These are phyloP conservation scores for Resseliella maxima DNA, from an alignment of 2,888 invertebrate genomes.

Conservation along the genomic window DNA sequence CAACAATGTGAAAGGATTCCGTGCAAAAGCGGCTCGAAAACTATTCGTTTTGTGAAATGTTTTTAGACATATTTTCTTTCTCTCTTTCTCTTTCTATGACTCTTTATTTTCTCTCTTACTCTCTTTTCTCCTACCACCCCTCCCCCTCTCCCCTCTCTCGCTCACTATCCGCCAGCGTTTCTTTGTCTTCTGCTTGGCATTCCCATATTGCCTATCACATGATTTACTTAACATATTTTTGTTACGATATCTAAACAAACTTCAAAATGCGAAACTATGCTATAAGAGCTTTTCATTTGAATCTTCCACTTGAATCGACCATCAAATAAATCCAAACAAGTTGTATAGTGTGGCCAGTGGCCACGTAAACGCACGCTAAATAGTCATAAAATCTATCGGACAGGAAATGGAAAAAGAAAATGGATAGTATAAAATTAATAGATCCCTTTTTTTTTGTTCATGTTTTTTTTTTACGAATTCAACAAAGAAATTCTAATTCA, in stretches of 20 bases:
- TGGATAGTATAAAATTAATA: slow-evolving; percentile 51
- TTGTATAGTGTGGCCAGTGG: slow-evolving; percentile 10
- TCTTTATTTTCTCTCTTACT: too few relatives aligned
- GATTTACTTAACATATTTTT: background rate
- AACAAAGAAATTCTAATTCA: too few relatives aligned
- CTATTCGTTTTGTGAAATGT: background rate
- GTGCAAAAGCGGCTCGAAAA: background rate
- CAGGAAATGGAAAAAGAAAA: slow-evolving; percentile 50
- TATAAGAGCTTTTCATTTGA: background rate
- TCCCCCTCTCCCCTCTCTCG: too few relatives aligned
- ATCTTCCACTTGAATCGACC: background rate
- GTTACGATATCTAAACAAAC: background rate
- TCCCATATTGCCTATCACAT: slow-evolving; percentile 28
- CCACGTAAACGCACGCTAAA: slow-evolving; percentile 43
- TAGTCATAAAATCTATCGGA: slow-evolving; percentile 40
- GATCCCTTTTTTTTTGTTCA: background rate
- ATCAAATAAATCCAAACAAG: slow-evolving; percentile 20
- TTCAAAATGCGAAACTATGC: background rate
- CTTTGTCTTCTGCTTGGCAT: background rate
- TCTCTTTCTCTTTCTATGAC: background rate
- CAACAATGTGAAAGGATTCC: background rate
- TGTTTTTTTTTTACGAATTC: background rate
- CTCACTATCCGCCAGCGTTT: background rate
- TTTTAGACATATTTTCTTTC: background rate
- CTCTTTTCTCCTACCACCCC: too few relatives aligned